Evolutionary conservation across 1,140 invertebrate genomes (phyloP).

Genomic region (Bombus polaris): DNA sequence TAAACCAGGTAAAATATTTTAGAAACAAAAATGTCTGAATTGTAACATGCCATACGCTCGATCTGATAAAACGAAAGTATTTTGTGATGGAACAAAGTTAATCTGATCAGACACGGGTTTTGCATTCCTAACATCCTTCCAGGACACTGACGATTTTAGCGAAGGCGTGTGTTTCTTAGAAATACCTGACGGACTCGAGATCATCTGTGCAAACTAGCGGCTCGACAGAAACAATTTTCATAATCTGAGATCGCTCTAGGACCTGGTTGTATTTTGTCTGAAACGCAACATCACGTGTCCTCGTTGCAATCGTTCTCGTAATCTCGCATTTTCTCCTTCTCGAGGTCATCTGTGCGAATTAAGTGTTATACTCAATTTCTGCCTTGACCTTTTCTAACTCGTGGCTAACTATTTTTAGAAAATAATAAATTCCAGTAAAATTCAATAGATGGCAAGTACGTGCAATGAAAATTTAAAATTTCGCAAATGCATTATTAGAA

Average conservation of each 20-base stretch:
- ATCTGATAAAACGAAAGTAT: not conserved
- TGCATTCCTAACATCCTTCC: constrained; percentile 31
- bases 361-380: not conserved
- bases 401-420: no score
- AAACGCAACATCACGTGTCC: constrained; percentile 41
- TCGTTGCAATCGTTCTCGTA: constrained; percentile 42
- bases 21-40: no score
- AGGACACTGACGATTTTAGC: constrained; percentile 39
- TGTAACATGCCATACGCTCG: not conserved
- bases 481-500: not conserved
- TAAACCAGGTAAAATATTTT: no score
- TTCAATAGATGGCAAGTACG: no score
- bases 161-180: constrained; percentile 39
- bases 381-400: not conserved
- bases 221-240: constrained; percentile 65
- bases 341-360: not conserved
- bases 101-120: not conserved
- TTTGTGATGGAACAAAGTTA: not conserved
- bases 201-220: constrained; percentile 34
- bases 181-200: constrained; percentile 8
- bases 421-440: not conserved
- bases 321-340: constrained; percentile 44
- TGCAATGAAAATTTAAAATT: not conserved
- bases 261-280: constrained; percentile 59
- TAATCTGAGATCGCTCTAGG: constrained; percentile 66